Evolutionary conservation across 2,797 vertebrate genomes (phyloP).

Genomic region (Coranthus polyacanthus): DNA sequence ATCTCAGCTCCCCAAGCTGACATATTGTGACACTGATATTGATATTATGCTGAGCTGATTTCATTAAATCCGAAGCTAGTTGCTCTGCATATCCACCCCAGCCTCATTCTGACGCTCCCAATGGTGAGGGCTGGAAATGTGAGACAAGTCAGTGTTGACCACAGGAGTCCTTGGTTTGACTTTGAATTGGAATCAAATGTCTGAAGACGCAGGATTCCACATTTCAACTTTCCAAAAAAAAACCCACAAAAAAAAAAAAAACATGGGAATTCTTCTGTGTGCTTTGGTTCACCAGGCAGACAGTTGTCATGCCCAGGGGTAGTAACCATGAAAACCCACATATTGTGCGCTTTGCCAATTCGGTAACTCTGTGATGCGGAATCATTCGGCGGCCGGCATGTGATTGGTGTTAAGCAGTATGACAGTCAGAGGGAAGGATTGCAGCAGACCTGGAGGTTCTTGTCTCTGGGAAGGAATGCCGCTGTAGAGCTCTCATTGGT

Average conservation of each 20-base stretch:
- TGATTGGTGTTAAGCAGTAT: slow-evolving; percentile 76
- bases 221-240: slow-evolving; percentile 7
- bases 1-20: slow-evolving; percentile 41
- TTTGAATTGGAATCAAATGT: slow-evolving; percentile 20
- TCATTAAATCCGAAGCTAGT: slow-evolving; percentile 39
- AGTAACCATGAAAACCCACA: slow-evolving; percentile 65
- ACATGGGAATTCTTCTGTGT: slow-evolving; percentile 2
- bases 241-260: slow-evolving; percentile 13
- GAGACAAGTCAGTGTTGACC: slow-evolving; percentile 34
- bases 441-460: slow-evolving; percentile 68
- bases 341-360: slow-evolving; percentile 64
- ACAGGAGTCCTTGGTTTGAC: slow-evolving; percentile 36
- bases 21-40: slow-evolving; percentile 45
- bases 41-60: slow-evolving; percentile 52
- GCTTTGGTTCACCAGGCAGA: slow-evolving; percentile 42
- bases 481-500: slow-evolving; percentile 79
- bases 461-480: slow-evolving; percentile 84
- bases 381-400: slow-evolving; percentile 57
- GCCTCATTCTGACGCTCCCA: slow-evolving; percentile 28
- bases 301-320: slow-evolving; percentile 52
- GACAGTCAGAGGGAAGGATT: slow-evolving; percentile 66
- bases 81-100: slow-evolving; percentile 14
- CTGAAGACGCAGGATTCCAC: slow-evolving; percentile 10
- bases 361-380: slow-evolving; percentile 63
- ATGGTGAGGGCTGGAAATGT: slow-evolving; percentile 34